These are phyloP conservation scores for Echiichthys vipera DNA, from an alignment of 2,797 vertebrate genomes.

Conservation along the genomic window DNA sequence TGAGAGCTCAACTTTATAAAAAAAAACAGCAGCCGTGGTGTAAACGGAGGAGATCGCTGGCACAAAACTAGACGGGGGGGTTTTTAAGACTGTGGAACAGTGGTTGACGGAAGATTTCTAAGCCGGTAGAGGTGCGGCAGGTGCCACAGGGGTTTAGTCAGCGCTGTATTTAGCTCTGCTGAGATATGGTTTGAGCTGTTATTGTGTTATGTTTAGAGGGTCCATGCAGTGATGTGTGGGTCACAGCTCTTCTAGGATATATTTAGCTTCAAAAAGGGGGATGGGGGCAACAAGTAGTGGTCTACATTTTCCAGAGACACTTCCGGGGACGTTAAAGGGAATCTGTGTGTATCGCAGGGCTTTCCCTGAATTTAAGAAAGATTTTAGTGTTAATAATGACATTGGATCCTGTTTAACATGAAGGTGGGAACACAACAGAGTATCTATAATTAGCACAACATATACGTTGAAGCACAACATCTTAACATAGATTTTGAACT, in stretches of 20 bases:
- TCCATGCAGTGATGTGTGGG: slow-evolving; percentile 49
- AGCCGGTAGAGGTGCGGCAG: slow-evolving; percentile 56
- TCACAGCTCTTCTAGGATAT: slow-evolving; percentile 63
- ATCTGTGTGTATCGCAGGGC: background rate
- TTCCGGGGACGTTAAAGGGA: slow-evolving; percentile 12
- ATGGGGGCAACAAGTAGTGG: slow-evolving; percentile 35
- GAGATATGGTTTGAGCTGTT: slow-evolving; percentile 65
- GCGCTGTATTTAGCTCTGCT: slow-evolving; percentile 77
- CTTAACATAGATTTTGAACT: no score
- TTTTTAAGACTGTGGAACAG: slow-evolving; percentile 22
- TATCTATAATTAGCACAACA: background rate
- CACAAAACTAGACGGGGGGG: background rate
- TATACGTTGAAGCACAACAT: background rate
- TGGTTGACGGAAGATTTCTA: slow-evolving; percentile 46
- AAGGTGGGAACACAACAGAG: no score
- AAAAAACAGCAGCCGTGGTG: background rate
- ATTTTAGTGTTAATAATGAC: background rate
- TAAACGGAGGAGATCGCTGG: slow-evolving; percentile 5
- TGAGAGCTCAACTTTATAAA: background rate
- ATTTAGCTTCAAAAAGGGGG: slow-evolving; percentile 67
- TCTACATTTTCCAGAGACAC: slow-evolving; percentile 36
- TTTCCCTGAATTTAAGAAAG: background rate
- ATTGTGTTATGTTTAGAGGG: slow-evolving; percentile 55
- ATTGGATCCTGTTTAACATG: background rate
- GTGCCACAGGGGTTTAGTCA: slow-evolving; percentile 68